These are phyloP conservation scores for Arenaria interpres DNA, from an alignment of 2,113 vertebrate species.

Conservation along the genomic window DNA sequence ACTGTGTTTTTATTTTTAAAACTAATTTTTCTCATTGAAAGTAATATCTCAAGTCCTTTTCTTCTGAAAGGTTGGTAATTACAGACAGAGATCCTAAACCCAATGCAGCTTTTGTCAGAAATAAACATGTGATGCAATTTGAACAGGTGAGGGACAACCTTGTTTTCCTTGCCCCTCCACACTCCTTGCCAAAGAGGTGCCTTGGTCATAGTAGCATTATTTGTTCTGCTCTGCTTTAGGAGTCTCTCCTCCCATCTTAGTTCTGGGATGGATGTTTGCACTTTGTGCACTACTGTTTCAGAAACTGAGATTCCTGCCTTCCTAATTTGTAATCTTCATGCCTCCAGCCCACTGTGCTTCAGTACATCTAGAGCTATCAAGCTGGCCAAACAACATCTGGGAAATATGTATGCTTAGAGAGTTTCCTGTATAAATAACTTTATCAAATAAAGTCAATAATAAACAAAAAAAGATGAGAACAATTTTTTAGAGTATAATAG, in stretches of 20 bases:
- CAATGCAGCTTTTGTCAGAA: not conserved
- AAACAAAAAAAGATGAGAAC: conserved; percentile 11
- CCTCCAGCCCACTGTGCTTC: conserved; percentile 1
- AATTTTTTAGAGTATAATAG: conserved; percentile 35
- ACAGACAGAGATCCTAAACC: not conserved
- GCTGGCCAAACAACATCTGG: conserved; percentile 39
- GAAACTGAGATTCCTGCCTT: not conserved
- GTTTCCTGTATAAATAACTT: conserved; percentile 17
- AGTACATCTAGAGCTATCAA: not conserved
- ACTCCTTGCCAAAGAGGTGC: not conserved
- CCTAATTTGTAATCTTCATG: conserved; percentile 40
- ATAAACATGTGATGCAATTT: not conserved
- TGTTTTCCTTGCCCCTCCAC: not conserved
- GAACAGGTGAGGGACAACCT: not conserved
- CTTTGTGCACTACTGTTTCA: not conserved
- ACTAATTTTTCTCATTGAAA: not conserved
- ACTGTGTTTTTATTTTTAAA: not conserved
- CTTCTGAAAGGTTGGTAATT: not conserved
- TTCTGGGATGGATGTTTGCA: not conserved
- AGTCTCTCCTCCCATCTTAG: not conserved
- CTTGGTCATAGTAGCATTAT: not conserved
- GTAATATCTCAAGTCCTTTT: not conserved
- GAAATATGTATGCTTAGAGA: conserved; percentile 35
- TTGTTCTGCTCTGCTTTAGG: not conserved
- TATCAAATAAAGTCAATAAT: conserved; percentile 52